Percentiles rank a stretch among this genome's conserved stretches.
phyloP scores from a whole-genome alignment of 2,113 vertebrate species.

The Triplophysa tibetana region DNA sequence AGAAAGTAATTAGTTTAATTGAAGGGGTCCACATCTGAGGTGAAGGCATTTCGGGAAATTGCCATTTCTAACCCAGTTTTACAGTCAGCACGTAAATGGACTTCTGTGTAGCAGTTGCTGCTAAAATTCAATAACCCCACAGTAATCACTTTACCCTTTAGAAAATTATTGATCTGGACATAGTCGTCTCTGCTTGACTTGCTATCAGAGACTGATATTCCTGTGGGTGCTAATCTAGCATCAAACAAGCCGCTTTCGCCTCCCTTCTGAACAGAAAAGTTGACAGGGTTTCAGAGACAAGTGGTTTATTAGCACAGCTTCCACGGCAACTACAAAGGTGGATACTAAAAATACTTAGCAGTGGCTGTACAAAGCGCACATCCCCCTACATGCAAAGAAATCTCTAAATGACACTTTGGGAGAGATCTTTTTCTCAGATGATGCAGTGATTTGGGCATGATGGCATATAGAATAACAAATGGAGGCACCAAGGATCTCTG shows the following conservation, averaged over 20 bases:
- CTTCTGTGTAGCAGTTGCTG: constrained; percentile 46
- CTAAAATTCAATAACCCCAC: constrained; percentile 49
- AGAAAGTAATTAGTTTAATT: constrained; percentile 58
- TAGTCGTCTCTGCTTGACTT: constrained; percentile 23
- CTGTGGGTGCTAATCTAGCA: constrained; percentile 19
- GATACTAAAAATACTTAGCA: constrained; percentile 55
- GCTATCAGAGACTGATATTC: constrained; percentile 40
- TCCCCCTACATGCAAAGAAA: constrained; percentile 38
- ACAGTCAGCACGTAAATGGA: constrained; percentile 50
- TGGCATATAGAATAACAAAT: constrained; percentile 28
- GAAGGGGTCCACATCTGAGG: constrained; percentile 41
- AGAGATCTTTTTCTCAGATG: not conserved
- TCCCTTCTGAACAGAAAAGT: constrained; percentile 26
- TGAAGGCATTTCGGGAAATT: constrained; percentile 33
- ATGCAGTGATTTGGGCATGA: constrained; percentile 20
- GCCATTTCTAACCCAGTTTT: constrained; percentile 54
- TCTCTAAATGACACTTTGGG: constrained; percentile 42
- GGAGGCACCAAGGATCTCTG: constrained; percentile 2
- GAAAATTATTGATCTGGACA: constrained; percentile 55
- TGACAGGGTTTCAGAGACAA: constrained; percentile 28
- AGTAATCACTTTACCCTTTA: constrained; percentile 57
- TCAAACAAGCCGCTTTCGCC: not conserved
- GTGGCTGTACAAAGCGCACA: constrained; percentile 37
- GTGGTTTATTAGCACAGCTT: constrained; percentile 49
- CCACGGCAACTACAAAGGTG: constrained; percentile 55